Base-by-base conservation (phyloP, 1,140 invertebrate genomes). In the Philotrypesis tridentata region DNA sequence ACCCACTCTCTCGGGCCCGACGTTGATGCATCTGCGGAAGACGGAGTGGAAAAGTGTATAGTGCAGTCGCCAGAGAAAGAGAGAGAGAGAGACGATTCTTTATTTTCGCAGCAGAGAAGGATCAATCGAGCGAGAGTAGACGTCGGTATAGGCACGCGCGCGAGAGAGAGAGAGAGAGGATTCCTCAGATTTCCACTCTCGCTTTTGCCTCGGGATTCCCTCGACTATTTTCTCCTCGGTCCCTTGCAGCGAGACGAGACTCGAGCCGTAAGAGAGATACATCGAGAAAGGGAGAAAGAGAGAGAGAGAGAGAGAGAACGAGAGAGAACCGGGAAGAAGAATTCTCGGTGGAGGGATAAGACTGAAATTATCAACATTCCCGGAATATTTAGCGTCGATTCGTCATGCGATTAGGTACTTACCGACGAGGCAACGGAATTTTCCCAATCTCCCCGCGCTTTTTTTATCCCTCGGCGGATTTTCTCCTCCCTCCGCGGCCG, bases 361-460 rank as follows among this genome's bases (percentile, higher is more conserved):
- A 72, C 37, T 23, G 55, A 37, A 72, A 63, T 72, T 73, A 80
- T 55, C 33, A n/a, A 61, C 68, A 63, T 37, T 72, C 68, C 55
- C 61, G 40, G 60, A 79, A 75, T 73, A 79, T 79, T 83, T 31
- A 74, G 61, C 67, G 14, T 70, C 67, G 67, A 70, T 70, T 68
- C 25, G 27, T 68, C 65, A 68, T 31, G 29, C 25, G 31, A 37
- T 31, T 70, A 70, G 67, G 27, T n/a, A 33, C 37, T 70, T 33
- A 31, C 67, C 21, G 48, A 55, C 12, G 17, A 14, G 2, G 21
- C 48, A 6, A 6, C 7, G 48, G 48, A 21, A 55, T 55, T 55
- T 55, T 55, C 21, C 14, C 17, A 55, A 55, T 55, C 48, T 55
- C 48, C n/a, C 48, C 14, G 7, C n/a, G 1, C 6, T 55, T n/a